Base-by-base conservation (phyloP, 2,888 invertebrate species). In the Archips xylosteana region DNA sequence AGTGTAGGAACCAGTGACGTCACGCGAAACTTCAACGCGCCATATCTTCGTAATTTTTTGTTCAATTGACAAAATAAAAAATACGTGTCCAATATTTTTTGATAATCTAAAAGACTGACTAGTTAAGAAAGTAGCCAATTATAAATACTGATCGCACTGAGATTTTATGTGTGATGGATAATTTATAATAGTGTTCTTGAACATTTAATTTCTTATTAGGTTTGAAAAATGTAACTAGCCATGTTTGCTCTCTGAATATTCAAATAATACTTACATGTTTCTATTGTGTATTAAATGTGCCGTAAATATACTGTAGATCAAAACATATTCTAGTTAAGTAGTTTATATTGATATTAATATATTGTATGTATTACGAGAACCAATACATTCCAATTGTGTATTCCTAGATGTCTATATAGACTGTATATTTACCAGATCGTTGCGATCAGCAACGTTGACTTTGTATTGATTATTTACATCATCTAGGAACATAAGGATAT, bases 221-320 rank as follows among this genome's bases (percentile, higher is more conserved):
- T 12, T 57, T 57, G 57, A 57, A 32, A 8, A 57, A 32, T 64
- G 13, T 64, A 6, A 32, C 47, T 59, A 47, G 42, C 75, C 66
- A 70, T 68, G 60, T 74, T 74, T 76, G 82, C 81, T 81, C 82
- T 81, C 81, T 78, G 57, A 70, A 75, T 78, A 73, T 74, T 67
- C 69, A 73, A 73, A 74, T 62, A 74, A 78, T 71, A 69, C 71
- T 61, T 64, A 71, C 54, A 54, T 54, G 9, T 54, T 51, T 32
- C 64, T 61, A 13, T 23, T 74, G 60, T 78, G 75, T 71, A 73
- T 57, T 42, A 60, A 78, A 77, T 73, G 72, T 61, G 13, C 60
- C 60, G 15, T 69, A 60, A 15, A 61, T 23, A 49, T 57, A 57
- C 15, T 67, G 45, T 51, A 62, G 51, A 68, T 60, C 60, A 71